Base-by-base conservation (phyloP, 2,888 invertebrate genomes). In the Meiosimyza platycephala region DNA sequence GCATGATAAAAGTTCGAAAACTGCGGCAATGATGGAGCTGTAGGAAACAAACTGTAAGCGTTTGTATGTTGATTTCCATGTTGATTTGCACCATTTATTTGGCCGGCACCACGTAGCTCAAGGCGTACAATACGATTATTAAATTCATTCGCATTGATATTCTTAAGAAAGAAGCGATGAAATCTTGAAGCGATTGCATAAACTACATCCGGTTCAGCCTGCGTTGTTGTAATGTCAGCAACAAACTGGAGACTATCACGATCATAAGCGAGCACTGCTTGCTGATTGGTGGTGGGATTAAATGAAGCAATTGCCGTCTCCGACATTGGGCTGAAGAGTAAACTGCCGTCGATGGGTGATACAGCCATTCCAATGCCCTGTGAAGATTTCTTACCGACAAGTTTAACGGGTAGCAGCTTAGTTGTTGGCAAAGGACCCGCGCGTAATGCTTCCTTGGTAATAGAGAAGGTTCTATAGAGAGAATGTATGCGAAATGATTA, bases 351-450 rank as follows among this genome's bases (percentile, higher is more conserved):
- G 0, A 89, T 88, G 0, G 92, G 91, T 77, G 94, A 93, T 0
- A 94, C 90, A 0, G 92, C 90, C 22, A 95, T 81, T 0, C 93
- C 93, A 9, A 95, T 89, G 6, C 95, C 95, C 85, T 95, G 95
- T 0, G 95, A 95, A 0, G 95, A 94, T 85, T 95, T 95, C 81
- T 92, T 92, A 0, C 95, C 95, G 15, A 94, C 93, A 62, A 95
- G 88, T 75, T 91, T 91, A 0, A 95, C 92, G 0, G 94, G 94
- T 68, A 95, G 85, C 76, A 92, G 91, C 60, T 92, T 90, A 52
- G 91, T 92, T 78, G 91, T 91, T 0, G 92, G 90, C 1, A 91
- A 89, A 0, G 95, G 94, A 1, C 95, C 95, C 1, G 92, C 90
- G 2, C 91, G 90, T 16, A 95, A 87, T 0, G 91, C 92, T 0